A percentile compares a stretch with the other conserved stretches of the same genome.
These are phyloP conservation scores for Apoderus coryli DNA, from an alignment of 2,888 invertebrate species.

Conservation along the genomic window DNA sequence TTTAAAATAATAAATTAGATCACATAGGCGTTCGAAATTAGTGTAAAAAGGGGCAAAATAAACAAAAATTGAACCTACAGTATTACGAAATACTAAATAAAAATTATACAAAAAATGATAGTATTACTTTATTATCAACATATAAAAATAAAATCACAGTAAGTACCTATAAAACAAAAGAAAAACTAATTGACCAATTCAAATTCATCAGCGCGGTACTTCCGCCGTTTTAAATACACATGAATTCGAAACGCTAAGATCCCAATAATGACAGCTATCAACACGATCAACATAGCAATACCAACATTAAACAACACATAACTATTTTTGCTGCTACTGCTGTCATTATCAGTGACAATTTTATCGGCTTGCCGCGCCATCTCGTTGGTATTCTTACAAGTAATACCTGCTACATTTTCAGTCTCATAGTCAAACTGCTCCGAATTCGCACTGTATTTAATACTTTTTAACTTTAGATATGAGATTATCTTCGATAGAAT, in stretches of 20 bases:
- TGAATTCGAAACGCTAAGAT: constrained; percentile 20
- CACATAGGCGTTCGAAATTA: no score
- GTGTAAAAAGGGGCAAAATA: no score
- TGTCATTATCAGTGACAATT: no score
- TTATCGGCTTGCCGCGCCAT: no score
- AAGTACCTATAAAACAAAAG: no score
- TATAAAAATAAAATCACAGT: no score
- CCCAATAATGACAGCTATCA: constrained; percentile 15
- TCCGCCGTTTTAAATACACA: constrained; percentile 22
- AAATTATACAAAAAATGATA: no score
- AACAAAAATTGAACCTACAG: no score
- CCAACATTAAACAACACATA: constrained; percentile 14
- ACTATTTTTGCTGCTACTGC: constrained; percentile 4
- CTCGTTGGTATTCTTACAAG: constrained; percentile 18
- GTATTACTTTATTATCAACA: no score
- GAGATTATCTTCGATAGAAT: constrained; percentile 24
- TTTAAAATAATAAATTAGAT: no score
- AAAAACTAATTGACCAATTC: constrained; percentile 25
- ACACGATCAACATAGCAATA: constrained; percentile 15
- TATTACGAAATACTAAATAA: no score
- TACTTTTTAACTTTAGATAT: constrained; percentile 23
- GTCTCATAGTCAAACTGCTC: constrained; percentile 23
- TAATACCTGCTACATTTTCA: constrained; percentile 30
- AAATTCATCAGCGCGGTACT: constrained; percentile 26
- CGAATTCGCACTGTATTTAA: constrained; percentile 25